Evolutionary conservation across 2,888 invertebrate species (phyloP).

Genomic region (Phalera bucephala): DNA sequence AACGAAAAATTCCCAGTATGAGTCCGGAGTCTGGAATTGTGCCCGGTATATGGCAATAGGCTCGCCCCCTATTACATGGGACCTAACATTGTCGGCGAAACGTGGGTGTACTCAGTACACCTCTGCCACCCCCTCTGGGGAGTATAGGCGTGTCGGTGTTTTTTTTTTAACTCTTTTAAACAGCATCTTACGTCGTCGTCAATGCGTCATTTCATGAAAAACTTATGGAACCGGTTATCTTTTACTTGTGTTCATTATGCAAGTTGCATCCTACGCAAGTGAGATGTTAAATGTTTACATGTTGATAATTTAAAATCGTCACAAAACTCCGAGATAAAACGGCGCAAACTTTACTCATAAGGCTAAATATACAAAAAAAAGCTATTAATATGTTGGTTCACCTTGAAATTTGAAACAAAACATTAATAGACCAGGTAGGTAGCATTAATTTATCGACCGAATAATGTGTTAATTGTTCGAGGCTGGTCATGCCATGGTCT

Average conservation of each 20-base stretch:
- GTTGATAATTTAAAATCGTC: slow-evolving; percentile 1
- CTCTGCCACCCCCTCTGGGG: too few species aligned
- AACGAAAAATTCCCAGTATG: too few species aligned
- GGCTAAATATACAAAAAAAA: not conserved
- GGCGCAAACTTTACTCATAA: slow-evolving; percentile 1
- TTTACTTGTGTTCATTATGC: too few species aligned
- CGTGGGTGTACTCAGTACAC: too few species aligned
- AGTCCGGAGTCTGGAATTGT: too few species aligned
- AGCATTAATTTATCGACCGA: slow-evolving; percentile 25
- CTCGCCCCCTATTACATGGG: too few species aligned
- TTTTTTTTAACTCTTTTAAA: too few species aligned
- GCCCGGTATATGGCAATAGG: too few species aligned
- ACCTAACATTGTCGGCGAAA: too few species aligned
- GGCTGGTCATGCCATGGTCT: slow-evolving; percentile 12
- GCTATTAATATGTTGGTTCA: not conserved
- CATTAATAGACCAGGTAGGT: not conserved
- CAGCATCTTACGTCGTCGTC: not conserved
- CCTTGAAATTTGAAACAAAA: slow-evolving; percentile 3
- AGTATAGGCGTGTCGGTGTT: too few species aligned
- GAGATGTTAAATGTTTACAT: not conserved
- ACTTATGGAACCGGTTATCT: slow-evolving; percentile 1
- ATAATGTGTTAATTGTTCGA: slow-evolving; percentile 25
- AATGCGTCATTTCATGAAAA: not conserved
- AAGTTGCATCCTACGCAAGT: not conserved
- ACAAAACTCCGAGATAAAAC: not conserved